Conservation (phyloP, 2,113 vertebrate species). For the Phoxinus phoxinus region DNA sequence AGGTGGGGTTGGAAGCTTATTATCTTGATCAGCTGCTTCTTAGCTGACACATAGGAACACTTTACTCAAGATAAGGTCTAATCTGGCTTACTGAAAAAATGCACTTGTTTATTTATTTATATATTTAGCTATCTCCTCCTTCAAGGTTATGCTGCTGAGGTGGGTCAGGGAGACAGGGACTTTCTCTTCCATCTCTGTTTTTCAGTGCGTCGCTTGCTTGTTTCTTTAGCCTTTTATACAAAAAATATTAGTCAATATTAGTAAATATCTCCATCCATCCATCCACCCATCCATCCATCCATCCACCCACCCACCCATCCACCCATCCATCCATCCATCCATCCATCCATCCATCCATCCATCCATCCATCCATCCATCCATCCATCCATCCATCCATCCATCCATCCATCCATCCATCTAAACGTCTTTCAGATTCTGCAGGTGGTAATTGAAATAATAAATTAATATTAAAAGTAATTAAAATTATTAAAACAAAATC, state of each 20-base stretch:
- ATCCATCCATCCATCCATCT: neutral
- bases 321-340: too few relatives aligned
- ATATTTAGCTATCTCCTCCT: slow-evolving; percentile 70
- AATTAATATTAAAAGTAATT: too few relatives aligned
- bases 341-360: too few relatives aligned
- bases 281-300: too few relatives aligned
- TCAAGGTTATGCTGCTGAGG: slow-evolving; percentile 71
- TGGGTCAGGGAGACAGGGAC: slow-evolving; percentile 25
- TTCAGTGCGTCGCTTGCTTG: neutral
- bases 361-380: too few relatives aligned
- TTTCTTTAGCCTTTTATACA: neutral
- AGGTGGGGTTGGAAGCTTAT: slow-evolving; percentile 58
- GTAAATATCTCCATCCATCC: too few relatives aligned
- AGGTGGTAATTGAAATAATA: neutral
- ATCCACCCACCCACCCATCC: too few relatives aligned
- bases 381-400: too few relatives aligned
- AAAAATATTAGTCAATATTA: too few relatives aligned
- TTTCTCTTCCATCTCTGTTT: neutral
- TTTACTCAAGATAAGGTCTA: slow-evolving; percentile 78
- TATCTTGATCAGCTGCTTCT: slow-evolving; percentile 71
- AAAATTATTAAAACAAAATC: too few relatives aligned
- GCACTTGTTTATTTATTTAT: slow-evolving; percentile 73
- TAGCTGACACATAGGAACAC: slow-evolving; percentile 69
- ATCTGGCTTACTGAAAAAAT: slow-evolving; percentile 68
- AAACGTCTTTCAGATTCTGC: neutral